Conservation (phyloP, 1,140 invertebrate genomes). For the Campoletis sonorensis region DNA sequence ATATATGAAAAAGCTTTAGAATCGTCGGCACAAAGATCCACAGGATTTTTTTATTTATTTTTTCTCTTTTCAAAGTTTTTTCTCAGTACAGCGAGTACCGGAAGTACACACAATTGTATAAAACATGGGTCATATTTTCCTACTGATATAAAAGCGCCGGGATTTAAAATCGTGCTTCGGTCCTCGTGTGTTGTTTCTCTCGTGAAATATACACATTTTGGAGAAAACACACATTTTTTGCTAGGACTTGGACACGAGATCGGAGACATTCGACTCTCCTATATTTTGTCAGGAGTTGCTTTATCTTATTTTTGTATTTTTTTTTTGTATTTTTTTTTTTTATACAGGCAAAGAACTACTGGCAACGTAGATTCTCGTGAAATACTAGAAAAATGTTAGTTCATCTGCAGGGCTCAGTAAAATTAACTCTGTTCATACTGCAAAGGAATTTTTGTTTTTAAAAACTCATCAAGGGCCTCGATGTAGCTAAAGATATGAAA, state of each 20-base stretch:
- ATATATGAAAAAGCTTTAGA: no score
- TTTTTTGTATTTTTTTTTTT: no score
- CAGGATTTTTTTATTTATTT: not conserved
- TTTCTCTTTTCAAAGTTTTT: not conserved
- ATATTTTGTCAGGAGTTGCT: not conserved
- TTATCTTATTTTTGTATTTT: no score
- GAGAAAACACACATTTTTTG: not conserved
- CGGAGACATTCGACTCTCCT: not conserved
- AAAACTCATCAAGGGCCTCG: no score
- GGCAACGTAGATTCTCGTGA: not conserved
- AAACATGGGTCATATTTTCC: slow-evolving; percentile 15
- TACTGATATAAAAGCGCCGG: not conserved
- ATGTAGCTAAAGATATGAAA: no score
- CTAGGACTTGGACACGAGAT: not conserved
- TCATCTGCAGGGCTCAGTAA: no score
- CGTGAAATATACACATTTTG: not conserved
- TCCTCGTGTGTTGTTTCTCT: not conserved
- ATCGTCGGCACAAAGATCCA: no score
- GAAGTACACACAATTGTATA: not conserved
- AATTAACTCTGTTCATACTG: no score
- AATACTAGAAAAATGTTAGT: no score
- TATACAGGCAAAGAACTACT: not conserved
- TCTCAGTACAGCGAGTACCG: not conserved
- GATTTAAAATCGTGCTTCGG: slow-evolving; percentile 18
- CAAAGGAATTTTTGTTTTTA: no score